Evolutionary conservation across 1,140 invertebrate genomes (phyloP).

Genomic region (Centruroides sculpturatus): DNA sequence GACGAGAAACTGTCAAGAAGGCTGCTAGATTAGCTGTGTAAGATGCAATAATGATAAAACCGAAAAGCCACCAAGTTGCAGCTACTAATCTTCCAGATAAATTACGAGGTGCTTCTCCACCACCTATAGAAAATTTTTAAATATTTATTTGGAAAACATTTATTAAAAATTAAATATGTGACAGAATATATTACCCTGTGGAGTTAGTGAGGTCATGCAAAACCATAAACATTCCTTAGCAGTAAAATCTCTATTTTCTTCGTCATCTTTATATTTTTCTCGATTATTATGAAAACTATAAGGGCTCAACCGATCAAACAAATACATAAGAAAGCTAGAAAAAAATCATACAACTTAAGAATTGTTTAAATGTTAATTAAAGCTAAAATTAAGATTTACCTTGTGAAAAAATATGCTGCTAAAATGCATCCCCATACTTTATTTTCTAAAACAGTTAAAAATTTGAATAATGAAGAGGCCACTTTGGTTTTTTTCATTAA

Average conservation of each 20-base stretch:
- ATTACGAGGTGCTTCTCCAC: conserved; percentile 91
- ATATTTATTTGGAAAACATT: conserved; percentile 28
- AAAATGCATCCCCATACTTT: conserved; percentile 94
- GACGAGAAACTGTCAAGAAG: conserved; percentile 77
- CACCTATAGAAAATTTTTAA: conserved; percentile 31
- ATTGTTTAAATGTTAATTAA: neutral
- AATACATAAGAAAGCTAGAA: conserved; percentile 75
- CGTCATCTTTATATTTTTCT: conserved; percentile 78
- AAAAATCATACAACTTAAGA: conserved; percentile 31
- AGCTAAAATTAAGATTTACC: conserved; percentile 29
- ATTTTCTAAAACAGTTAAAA: conserved; percentile 86
- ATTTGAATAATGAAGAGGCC: conserved; percentile 85
- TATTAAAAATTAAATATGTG: neutral
- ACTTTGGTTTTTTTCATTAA: conserved; percentile 65
- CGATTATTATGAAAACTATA: conserved; percentile 80
- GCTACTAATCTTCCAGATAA: conserved; percentile 80
- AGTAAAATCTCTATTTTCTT: conserved; percentile 87
- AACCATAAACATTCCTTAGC: conserved; percentile 97
- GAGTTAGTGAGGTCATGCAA: conserved; percentile 94
- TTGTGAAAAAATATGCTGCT: conserved; percentile 86
- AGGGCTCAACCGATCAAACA: conserved; percentile 91
- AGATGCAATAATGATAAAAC: conserved; percentile 95
- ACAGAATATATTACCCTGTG: conserved; percentile 42
- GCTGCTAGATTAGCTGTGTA: conserved; percentile 95
- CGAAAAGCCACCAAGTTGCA: conserved; percentile 95